Evolutionary conservation across 2,888 invertebrate genomes (phyloP).

Genomic region (Quadriops clusia): DNA sequence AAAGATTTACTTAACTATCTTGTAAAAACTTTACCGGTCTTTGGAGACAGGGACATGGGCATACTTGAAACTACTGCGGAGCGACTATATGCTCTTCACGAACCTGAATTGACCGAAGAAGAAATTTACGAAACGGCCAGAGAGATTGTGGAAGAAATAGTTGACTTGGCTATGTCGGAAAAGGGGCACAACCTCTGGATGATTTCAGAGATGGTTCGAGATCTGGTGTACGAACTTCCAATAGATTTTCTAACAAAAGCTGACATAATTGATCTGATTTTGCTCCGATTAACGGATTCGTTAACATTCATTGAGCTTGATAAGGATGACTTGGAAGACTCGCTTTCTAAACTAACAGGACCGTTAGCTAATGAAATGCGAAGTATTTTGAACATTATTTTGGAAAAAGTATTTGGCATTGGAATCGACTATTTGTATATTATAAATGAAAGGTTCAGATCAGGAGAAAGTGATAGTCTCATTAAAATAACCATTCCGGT

Average conservation of each 20-base stretch:
- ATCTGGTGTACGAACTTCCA: no score
- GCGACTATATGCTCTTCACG: conserved; percentile 24
- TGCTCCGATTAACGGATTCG: background rate
- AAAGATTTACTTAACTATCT: no score
- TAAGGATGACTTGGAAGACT: background rate
- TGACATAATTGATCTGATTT: background rate
- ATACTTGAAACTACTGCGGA: conserved; percentile 27
- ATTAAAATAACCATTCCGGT: no score
- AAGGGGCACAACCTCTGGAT: no score
- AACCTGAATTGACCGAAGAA: conserved; percentile 22
- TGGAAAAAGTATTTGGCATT: conserved; percentile 26
- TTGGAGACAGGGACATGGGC: conserved; percentile 21
- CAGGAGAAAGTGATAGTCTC: no score
- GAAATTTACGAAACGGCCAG: conserved; percentile 22
- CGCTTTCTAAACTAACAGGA: background rate
- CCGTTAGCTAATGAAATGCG: conserved; percentile 18
- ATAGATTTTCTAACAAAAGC: background rate
- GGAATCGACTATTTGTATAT: conserved; percentile 30
- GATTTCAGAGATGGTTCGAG: no score
- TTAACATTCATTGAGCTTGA: conserved; percentile 1
- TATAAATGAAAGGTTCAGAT: no score
- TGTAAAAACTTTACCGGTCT: no score
- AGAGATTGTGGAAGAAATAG: conserved; percentile 21
- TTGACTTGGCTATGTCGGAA: no score
- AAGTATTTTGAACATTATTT: conserved; percentile 22